Evolutionary conservation across 2,888 invertebrate species (phyloP), one percentile per base, ranked within the genome.

Genomic region (Globia sparganii): DNA sequence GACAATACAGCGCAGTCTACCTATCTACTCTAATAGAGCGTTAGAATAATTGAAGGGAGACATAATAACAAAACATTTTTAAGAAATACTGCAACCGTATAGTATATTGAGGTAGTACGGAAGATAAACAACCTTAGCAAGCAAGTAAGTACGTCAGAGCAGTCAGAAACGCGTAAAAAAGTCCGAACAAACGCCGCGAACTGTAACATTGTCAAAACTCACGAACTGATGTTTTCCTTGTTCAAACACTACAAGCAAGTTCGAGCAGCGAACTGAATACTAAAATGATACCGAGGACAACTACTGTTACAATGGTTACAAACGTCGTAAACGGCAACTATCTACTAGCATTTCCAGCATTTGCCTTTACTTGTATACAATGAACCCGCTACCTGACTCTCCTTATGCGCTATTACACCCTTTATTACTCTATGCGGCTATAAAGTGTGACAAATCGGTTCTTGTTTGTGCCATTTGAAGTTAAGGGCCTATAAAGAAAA

Each of bases 241-340:
- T 80, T 67, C 80, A 85, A 85, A 85, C 74, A 85, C 68, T 75
- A 79, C 34, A 58, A 15, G 40, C 59, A 49, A 83, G 68, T 83
- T 77, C 18, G 76, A 66, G 62, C 68, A 34, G 61, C 37, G 65
- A 75, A 84, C 81, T 76, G 86, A 86, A 86, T 86, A 82, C 86
- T 76, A 86, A 86, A 79, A 82, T 79, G 70, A 72, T 76, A 28
- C 37, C 28, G 65, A 46, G 49, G n/a, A 58, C 43, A 84, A 84
- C 84, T 84, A 72, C 61, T 62, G 53, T 73, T 70, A 37, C 77
- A 71, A 37, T 71, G 53, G 77, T 46, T 71, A 67, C 56, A 64
- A 66, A 77, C 72, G 72, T 84, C 71, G 67, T 79, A 84, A 86
- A 85, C 73, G 62, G 53, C 74, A 73, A 83, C 70, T 75, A 73